Evolutionary conservation across 2,113 vertebrate genomes (phyloP).

Genomic region (Protomyctophum bolini): DNA sequence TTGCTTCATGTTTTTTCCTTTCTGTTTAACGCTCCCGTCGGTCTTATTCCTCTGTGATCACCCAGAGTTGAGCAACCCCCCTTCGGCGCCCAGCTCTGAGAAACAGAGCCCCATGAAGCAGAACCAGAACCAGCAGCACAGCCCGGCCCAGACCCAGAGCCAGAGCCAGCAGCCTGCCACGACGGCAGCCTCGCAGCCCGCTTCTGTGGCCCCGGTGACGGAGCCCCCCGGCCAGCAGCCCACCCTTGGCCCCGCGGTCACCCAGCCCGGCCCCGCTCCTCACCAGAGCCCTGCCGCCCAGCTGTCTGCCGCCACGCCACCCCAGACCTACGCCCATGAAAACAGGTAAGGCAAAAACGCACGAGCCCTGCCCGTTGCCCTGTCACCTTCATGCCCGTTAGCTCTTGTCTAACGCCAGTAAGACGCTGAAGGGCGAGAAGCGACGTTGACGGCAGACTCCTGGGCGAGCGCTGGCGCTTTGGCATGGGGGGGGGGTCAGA

Average conservation of each 20-base stretch:
- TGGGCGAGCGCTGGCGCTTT: too few relatives aligned
- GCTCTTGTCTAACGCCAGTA: too few relatives aligned
- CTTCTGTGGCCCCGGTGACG: slow-evolving; percentile 76
- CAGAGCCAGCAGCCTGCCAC: slow-evolving; percentile 73
- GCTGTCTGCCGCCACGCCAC: slow-evolving; percentile 79
- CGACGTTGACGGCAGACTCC: too few relatives aligned
- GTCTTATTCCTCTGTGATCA: neutral
- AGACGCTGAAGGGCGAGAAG: too few relatives aligned
- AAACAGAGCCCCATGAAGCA: slow-evolving; percentile 90
- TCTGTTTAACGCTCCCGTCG: neutral
- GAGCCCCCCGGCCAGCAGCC: slow-evolving; percentile 28
- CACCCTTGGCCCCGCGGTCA: slow-evolving; percentile 29
- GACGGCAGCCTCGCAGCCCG: slow-evolving; percentile 79
- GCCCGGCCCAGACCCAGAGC: slow-evolving; percentile 79
- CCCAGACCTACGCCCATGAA: slow-evolving; percentile 89
- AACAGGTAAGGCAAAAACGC: slow-evolving; percentile 81
- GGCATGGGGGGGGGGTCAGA: too few relatives aligned
- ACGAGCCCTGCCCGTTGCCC: too few relatives aligned
- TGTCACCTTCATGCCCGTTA: too few relatives aligned
- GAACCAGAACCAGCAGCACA: slow-evolving; percentile 86
- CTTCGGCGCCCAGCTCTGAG: slow-evolving; percentile 91
- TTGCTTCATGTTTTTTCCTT: neutral
- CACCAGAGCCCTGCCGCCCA: slow-evolving; percentile 81
- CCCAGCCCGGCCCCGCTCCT: slow-evolving; percentile 75
- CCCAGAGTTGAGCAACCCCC: slow-evolving; percentile 91